Base-by-base conservation (phyloP, 2,113 vertebrate genomes). In the Seriola dumerili region DNA sequence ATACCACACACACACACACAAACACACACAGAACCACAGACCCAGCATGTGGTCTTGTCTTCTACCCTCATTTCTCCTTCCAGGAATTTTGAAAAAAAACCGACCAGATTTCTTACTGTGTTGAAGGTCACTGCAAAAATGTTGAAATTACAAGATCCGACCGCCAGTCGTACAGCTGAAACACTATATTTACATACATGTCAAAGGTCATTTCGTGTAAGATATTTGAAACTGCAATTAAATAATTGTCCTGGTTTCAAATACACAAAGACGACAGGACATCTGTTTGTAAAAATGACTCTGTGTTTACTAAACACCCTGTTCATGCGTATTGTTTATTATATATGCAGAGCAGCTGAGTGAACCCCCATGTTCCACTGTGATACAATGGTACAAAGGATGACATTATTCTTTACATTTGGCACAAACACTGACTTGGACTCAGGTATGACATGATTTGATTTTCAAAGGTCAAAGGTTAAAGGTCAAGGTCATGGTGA, bases 51-150 rank as follows among this genome's bases (percentile, higher is more conserved):
- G 72, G 74, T 69, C 83, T 63, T 52, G 66, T 85, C 84, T 76
- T 81, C 40, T 68, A 75, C 23, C 78, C 79, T 85, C 34, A 58
- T 77, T 89, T 80, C 75, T 89, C 80, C 70, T 87, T 88, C 91
- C 72, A 89, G 76, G 84, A 85, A 88, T 84, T 40, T 12, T 23
- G 14, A 21, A 65, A 72, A 69, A 52, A 52, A 64, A 21, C 32
- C 17, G 34, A 57, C 11, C 42, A 65, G 76, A 68, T 48, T 61
- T 61, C 16, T 42, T 21, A 3, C 2, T 1, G 5, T 13, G 21
- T 54, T 57, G 21, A 73, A 50, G 44, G 62, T 73, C 64, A 29
- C n/a, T 58, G 40, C 17, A 40, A 65, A 58, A 50, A 64, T 14
- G 1, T 12, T 23, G 14, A 62, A 40, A 54, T 71, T 1, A 42